Evolutionary conservation across 2,888 invertebrate genomes (phyloP).

Genomic region (Belgica antarctica): DNA sequence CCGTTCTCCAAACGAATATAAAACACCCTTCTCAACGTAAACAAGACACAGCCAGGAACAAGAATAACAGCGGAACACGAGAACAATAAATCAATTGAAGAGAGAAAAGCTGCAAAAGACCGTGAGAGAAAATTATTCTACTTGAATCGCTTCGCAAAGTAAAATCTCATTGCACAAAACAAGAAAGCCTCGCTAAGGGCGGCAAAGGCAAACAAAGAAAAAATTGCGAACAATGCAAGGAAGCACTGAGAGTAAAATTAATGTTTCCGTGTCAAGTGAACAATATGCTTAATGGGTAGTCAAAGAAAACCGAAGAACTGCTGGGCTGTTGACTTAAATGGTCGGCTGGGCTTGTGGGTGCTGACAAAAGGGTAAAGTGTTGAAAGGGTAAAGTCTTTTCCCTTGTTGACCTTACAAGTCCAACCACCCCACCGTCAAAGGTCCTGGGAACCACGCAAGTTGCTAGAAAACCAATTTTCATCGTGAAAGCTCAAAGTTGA

Average conservation of each 20-base stretch:
- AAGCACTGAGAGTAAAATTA: constrained; percentile 20
- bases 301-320: not conserved
- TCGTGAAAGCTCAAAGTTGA: not conserved
- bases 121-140: not conserved
- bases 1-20: not conserved
- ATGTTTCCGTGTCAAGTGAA: constrained; percentile 19
- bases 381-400: no score
- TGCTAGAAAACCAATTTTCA: not conserved
- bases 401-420: no score
- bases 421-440: no score
- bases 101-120: not conserved
- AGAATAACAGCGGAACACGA: not conserved
- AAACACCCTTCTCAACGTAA: constrained; percentile 8
- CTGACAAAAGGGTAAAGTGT: no score
- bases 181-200: not conserved
- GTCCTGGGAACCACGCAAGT: no score
- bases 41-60: no score
- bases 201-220: constrained; percentile 2
- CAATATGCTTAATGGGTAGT: not conserved
- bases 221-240: constrained; percentile 22
- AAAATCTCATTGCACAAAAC: not conserved
- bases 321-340: constrained; percentile 2
- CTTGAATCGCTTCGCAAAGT: not conserved
- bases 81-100: constrained; percentile 19
- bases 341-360: no score